Evolutionary conservation across 64 coral and sea anemone genomes (phyloP).

Genomic region (Orbicella faveolata): DNA sequence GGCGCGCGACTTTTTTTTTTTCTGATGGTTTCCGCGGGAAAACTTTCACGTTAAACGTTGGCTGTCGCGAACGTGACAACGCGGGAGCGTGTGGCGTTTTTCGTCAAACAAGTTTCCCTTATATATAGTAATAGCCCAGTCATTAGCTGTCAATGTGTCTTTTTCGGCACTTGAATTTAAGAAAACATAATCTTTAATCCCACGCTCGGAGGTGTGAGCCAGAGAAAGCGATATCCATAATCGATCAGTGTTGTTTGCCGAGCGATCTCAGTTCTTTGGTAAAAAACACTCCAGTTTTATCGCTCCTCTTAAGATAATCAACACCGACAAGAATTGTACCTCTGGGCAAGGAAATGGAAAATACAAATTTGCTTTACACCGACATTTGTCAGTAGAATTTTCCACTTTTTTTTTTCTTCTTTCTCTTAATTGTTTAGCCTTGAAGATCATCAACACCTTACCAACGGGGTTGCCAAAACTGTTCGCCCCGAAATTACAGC

Average conservation of each 20-base stretch:
- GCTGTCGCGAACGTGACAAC: background rate
- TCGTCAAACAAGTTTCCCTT: background rate
- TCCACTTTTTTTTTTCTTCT: background rate
- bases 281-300: constrained; percentile 26
- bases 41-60: background rate
- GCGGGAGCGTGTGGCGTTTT: background rate
- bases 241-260: constrained; percentile 31
- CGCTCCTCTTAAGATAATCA: constrained; percentile 3
- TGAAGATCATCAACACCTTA: constrained; percentile 19
- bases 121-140: constrained; percentile 19
- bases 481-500: constrained; percentile 13
- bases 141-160: constrained; percentile 44
- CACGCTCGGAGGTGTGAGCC: constrained; percentile 2
- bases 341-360: constrained; percentile 19
- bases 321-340: background rate
- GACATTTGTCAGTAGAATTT: background rate
- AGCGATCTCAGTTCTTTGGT: constrained; percentile 3
- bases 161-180: constrained; percentile 32
- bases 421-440: background rate
- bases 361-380: constrained; percentile 5
- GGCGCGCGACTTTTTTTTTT: background rate
- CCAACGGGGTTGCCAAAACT: background rate
- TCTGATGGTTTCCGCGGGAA: background rate
- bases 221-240: constrained; percentile 40
- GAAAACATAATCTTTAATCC: constrained; percentile 47